These are phyloP conservation scores for Diarsia rubi DNA, from an alignment of 2,888 invertebrate genomes.

Conservation along the genomic window DNA sequence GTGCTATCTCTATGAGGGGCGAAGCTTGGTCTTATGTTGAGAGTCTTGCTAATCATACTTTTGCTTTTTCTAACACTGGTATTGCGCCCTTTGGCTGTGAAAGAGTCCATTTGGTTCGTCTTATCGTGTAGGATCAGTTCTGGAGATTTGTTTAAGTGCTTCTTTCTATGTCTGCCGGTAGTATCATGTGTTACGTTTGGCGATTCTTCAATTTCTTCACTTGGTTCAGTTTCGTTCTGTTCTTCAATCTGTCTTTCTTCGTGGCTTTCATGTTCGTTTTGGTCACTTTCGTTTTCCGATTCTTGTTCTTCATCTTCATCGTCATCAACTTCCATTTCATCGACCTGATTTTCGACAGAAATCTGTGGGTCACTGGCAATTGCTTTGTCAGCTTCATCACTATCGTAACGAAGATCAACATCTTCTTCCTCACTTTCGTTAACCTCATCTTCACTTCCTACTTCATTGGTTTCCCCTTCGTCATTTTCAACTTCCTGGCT, in stretches of 20 bases:
- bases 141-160: conserved; percentile 71
- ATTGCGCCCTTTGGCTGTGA: conserved; percentile 71
- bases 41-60: conserved; percentile 68
- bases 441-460: conserved; percentile 37
- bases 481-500: conserved; percentile 43
- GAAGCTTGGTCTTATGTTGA: conserved; percentile 73
- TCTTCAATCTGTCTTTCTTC: conserved; percentile 24
- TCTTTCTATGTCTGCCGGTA: conserved; percentile 73
- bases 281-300: conserved; percentile 29
- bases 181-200: conserved; percentile 74
- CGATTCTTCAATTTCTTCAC: conserved; percentile 60
- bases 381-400: conserved; percentile 49
- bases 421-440: conserved; percentile 49
- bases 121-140: conserved; percentile 77
- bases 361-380: conserved; percentile 53
- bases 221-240: conserved; percentile 48
- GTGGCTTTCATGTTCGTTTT: conserved; percentile 17
- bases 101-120: conserved; percentile 72
- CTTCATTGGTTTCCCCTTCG: conserved; percentile 7
- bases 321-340: conserved; percentile 56
- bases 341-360: conserved; percentile 53
- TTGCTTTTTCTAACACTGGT: conserved; percentile 78
- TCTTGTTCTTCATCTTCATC: conserved; percentile 42
- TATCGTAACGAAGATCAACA: conserved; percentile 5
- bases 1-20: conserved; percentile 76